These are phyloP conservation scores for Himantopus leucocephalus DNA, from an alignment of 2,113 vertebrate species.

Conservation along the genomic window DNA sequence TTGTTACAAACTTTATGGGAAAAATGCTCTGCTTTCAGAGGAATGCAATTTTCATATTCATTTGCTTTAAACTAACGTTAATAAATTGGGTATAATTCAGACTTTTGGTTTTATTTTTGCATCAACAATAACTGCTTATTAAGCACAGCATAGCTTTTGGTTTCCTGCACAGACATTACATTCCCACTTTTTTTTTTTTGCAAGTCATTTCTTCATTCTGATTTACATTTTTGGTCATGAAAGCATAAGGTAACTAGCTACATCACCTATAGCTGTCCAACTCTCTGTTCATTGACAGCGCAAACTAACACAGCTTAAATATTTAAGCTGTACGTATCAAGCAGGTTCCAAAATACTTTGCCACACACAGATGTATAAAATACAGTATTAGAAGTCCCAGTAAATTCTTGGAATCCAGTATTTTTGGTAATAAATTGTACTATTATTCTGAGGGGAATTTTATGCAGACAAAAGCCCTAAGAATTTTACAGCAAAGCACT, in stretches of 20 bases:
- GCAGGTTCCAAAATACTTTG: background rate
- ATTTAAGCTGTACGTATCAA: background rate
- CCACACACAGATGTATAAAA: background rate
- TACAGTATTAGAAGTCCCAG: background rate
- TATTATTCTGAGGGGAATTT: background rate
- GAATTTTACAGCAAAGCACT: constrained; percentile 85
- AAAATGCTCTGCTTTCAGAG: background rate
- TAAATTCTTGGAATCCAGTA: background rate
- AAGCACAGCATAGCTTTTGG: background rate
- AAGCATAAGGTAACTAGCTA: background rate
- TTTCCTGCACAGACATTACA: background rate
- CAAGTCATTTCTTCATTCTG: background rate
- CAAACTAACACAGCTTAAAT: background rate
- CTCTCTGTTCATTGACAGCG: background rate
- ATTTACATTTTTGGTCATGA: background rate
- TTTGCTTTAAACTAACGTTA: background rate
- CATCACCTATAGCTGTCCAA: background rate
- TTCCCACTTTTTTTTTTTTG: background rate
- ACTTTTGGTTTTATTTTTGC: background rate
- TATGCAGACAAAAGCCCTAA: background rate
- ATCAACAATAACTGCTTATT: background rate
- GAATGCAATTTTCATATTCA: background rate
- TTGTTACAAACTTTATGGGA: background rate
- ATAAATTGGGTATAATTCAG: background rate
- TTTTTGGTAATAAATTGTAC: background rate